Base-by-base conservation (phyloP, 2,797 vertebrate species). In the Intellagama lesueurii region DNA sequence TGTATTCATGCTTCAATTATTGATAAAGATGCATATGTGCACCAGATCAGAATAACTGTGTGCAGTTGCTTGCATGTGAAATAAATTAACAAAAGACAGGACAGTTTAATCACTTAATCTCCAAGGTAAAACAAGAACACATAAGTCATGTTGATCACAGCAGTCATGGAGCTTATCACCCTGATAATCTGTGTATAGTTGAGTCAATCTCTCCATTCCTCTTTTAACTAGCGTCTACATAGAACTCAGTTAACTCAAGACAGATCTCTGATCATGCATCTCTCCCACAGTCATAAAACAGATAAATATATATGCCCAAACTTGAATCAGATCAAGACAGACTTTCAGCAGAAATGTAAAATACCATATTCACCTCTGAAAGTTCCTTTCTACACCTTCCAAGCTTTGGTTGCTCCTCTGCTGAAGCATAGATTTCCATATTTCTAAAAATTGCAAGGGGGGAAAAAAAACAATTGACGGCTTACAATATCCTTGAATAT, bases 391-490 rank as follows among this genome's bases (percentile, higher is more conserved):
- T 97, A 90, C 93, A 96, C 94, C 98, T 96, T 91, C 97, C 97
- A 91, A 98, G 98, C 90, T 98, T 98, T 92, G 99, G 98, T 52
- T 99, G 99, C 86, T 99, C 98, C 90, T 98, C 97, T 87, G 76
- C 93, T 11, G 98, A 97, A 40, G 98, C 98, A 91, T 99, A 99
- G 91, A 98, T 96, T 95, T 98, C 97, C 97, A 99, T 97, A 87
- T 98, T 98, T 95, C 99, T 99, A 93, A 68, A 89, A 0, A 87
- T 76, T 26, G 28, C 44, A 87, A 94, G 44, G 7, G 8, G 22
- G 8, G 22, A 8, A 17, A 4, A 17, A 4, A 66, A 4, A 56
- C 52, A 9, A 56, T 32, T 30, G 32, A 5, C 14, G 80, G 8
- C 11, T 76, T 68, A 76, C 70, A 81, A 52, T 81, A 89, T 66